A percentile compares a stretch with the other conserved stretches of the same genome.
These are phyloP conservation scores for Stenurella melanura DNA, from an alignment of 2,888 invertebrate species.

Conservation along the genomic window DNA sequence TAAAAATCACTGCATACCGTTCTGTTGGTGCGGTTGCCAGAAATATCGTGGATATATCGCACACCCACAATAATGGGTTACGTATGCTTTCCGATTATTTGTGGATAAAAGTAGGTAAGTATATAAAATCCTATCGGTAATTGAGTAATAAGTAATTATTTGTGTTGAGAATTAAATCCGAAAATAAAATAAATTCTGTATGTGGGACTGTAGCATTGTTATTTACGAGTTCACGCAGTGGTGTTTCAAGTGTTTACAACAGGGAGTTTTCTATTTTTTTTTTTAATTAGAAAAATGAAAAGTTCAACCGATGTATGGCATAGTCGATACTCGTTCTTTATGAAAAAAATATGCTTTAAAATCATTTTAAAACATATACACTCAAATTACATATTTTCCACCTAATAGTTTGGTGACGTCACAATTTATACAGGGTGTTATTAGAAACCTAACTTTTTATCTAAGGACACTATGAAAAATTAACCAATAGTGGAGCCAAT, in stretches of 20 bases:
- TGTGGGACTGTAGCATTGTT: neutral
- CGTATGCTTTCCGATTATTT: neutral
- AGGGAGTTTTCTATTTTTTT: too few species aligned
- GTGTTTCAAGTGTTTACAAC: neutral
- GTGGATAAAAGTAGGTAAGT: neutral
- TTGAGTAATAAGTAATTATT: neutral
- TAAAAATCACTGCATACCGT: conserved; percentile 34
- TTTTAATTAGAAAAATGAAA: too few species aligned
- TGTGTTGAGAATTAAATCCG: neutral
- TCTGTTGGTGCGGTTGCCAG: conserved; percentile 3
- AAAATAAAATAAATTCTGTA: conserved; percentile 7
- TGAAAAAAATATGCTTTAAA: too few species aligned
- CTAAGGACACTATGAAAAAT: too few species aligned
- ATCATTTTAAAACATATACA: too few species aligned
- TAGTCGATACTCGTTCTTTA: too few species aligned
- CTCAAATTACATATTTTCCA: too few species aligned
- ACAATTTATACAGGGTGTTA: too few species aligned
- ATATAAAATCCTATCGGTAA: neutral
- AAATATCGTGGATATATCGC: neutral
- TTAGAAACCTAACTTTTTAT: too few species aligned
- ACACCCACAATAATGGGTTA: neutral
- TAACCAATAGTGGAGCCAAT: too few species aligned
- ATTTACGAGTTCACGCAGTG: neutral
- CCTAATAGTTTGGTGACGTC: too few species aligned
- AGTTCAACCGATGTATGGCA: too few species aligned